Conservation (phyloP, 2,113 vertebrate genomes). For the Neomonachus schauinslandi region DNA sequence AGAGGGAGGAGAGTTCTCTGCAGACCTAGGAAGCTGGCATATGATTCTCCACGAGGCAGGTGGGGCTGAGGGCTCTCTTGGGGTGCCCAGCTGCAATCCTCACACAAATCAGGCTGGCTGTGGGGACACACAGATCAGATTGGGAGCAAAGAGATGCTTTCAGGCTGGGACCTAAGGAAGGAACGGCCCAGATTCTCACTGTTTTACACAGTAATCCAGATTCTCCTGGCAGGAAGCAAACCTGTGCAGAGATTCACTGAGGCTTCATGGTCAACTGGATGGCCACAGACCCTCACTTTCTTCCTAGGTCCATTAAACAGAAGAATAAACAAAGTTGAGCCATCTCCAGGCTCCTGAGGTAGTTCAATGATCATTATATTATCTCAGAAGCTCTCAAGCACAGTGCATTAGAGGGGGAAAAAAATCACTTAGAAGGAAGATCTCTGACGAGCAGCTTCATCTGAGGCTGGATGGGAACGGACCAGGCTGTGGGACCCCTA, state of each 20-base stretch:
- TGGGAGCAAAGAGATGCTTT: neutral
- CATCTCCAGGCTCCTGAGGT: neutral
- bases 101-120: neutral
- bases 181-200: neutral
- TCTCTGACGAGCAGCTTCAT: neutral
- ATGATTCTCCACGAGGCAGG: neutral
- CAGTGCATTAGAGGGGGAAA: neutral
- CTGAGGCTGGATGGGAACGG: neutral
- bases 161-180: neutral
- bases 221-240: neutral
- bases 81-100: neutral
- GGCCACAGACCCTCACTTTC: neutral
- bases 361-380: neutral
- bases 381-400: neutral
- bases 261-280: neutral
- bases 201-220: neutral
- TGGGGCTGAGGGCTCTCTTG: neutral
- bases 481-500: neutral
- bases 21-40: neutral
- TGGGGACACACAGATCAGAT: neutral
- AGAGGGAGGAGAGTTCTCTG: neutral
- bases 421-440: neutral
- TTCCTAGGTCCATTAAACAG: conserved; percentile 9
- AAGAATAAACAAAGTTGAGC: neutral
- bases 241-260: neutral